A percentile compares a stretch with the other conserved stretches of the same genome.
phyloP scores from a whole-genome alignment of 2,888 invertebrate species.

The Chalcis sispes region DNA sequence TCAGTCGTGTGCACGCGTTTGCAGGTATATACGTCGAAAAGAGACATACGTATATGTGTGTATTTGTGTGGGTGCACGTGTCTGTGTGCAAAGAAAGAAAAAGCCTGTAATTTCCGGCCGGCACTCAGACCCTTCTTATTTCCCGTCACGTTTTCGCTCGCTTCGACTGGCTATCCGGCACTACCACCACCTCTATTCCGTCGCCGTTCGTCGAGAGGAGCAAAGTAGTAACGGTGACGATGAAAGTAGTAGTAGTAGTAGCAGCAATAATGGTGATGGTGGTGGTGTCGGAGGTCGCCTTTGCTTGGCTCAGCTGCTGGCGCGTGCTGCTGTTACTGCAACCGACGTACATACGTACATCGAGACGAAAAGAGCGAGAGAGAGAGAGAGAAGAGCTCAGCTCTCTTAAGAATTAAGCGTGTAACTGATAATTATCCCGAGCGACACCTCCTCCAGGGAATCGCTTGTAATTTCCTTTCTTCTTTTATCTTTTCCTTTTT shows the following conservation, averaged over 20 bases:
- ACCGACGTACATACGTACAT: too few species aligned
- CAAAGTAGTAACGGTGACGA: too few species aligned
- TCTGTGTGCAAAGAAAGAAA: background rate
- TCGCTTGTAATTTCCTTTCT: slow-evolving; percentile 33
- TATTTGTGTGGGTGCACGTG: background rate
- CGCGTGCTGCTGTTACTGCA: background rate
- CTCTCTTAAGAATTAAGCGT: slow-evolving; percentile 37
- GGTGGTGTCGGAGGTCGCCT: too few species aligned
- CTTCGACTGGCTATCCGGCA: background rate
- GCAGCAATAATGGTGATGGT: too few species aligned
- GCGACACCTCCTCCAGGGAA: slow-evolving; percentile 47
- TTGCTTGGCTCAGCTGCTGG: slow-evolving; percentile 25
- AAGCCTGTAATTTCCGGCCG: slow-evolving; percentile 74
- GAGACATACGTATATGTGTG: too few species aligned
- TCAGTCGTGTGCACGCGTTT: too few species aligned
- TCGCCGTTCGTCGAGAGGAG: too few species aligned
- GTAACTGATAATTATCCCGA: slow-evolving; percentile 47
- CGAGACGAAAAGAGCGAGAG: too few species aligned
- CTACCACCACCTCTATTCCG: too few species aligned
- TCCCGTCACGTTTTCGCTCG: slow-evolving; percentile 69
- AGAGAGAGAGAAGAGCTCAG: too few species aligned
- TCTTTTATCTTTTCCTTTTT: background rate
- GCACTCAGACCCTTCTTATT: slow-evolving; percentile 73
- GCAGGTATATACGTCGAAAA: too few species aligned
- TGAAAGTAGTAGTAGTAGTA: too few species aligned